phyloP scores from a whole-genome alignment of 1,140 invertebrate species.

The Leptinotarsa defecta region DNA sequence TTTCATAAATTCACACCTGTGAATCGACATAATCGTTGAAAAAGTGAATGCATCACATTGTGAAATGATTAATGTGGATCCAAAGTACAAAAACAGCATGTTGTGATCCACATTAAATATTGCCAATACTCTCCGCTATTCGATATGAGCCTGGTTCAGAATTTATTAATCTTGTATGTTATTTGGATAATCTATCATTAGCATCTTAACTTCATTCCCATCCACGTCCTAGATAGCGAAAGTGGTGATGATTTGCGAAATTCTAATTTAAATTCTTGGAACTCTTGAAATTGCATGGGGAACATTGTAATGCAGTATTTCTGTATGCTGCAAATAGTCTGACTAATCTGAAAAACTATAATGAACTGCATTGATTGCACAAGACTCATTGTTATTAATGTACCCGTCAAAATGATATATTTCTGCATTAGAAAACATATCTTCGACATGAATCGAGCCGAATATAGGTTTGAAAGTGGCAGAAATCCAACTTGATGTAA shows the following conservation, averaged over 20 bases:
- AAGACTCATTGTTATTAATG: too few relatives aligned
- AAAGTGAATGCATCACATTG: background rate
- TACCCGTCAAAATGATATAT: too few relatives aligned
- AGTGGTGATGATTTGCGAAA: conserved; percentile 1
- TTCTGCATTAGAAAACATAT: too few relatives aligned
- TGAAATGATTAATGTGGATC: background rate
- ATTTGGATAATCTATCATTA: conserved; percentile 1
- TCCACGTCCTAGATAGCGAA: background rate
- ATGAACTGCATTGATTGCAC: too few relatives aligned
- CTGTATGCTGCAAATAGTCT: too few relatives aligned
- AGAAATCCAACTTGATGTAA: too few relatives aligned
- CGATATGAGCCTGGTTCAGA: background rate
- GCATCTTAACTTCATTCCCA: background rate
- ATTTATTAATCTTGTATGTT: background rate
- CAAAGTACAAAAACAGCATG: background rate
- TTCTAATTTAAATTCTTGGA: background rate
- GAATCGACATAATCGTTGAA: background rate
- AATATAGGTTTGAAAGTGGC: too few relatives aligned
- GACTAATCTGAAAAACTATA: too few relatives aligned
- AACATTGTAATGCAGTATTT: too few relatives aligned
- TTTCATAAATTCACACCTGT: background rate
- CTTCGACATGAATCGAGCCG: too few relatives aligned
- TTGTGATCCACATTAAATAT: background rate
- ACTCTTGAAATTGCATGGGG: too few relatives aligned
- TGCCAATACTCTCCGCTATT: background rate